phyloP scores from a whole-genome alignment of 2,113 vertebrate genomes.

The Scalopus aquaticus region DNA sequence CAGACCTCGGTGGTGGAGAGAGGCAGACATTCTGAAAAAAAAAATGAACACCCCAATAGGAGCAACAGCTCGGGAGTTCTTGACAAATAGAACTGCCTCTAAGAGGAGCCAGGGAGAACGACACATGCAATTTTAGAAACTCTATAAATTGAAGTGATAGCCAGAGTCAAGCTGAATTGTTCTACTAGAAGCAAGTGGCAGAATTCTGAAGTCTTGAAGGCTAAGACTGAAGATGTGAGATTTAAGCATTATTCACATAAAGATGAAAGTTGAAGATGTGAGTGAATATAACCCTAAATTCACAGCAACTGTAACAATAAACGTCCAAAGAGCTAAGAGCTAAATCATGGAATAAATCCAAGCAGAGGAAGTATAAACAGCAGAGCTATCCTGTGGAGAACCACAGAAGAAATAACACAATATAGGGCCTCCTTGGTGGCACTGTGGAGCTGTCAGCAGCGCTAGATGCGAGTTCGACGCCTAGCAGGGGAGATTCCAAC shows the following conservation, averaged over 20 bases:
- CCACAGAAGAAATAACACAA: background rate
- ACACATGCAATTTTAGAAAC: background rate
- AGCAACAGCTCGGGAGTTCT: background rate
- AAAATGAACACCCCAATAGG: background rate
- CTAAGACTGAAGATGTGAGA: background rate
- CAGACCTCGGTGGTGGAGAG: background rate
- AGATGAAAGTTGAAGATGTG: background rate
- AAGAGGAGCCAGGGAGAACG: background rate
- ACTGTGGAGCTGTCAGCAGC: too few relatives aligned
- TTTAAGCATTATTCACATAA: background rate
- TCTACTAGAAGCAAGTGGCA: background rate
- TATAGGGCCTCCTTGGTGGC: too few relatives aligned
- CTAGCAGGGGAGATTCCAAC: too few relatives aligned
- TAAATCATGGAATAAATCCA: background rate
- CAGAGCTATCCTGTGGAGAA: background rate
- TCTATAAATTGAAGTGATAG: background rate
- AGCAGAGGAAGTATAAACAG: background rate
- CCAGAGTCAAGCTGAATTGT: background rate
- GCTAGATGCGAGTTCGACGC: too few relatives aligned
- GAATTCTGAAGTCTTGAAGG: background rate
- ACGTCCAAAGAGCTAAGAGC: background rate
- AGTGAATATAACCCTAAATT: background rate
- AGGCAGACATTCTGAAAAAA: background rate
- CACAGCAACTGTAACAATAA: conserved; percentile 25
- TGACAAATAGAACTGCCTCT: background rate